Percentiles rank a stretch among this genome's conserved stretches.
phyloP scores from a whole-genome alignment of 2,888 invertebrate species.

The Yponomeuta malinellus region DNA sequence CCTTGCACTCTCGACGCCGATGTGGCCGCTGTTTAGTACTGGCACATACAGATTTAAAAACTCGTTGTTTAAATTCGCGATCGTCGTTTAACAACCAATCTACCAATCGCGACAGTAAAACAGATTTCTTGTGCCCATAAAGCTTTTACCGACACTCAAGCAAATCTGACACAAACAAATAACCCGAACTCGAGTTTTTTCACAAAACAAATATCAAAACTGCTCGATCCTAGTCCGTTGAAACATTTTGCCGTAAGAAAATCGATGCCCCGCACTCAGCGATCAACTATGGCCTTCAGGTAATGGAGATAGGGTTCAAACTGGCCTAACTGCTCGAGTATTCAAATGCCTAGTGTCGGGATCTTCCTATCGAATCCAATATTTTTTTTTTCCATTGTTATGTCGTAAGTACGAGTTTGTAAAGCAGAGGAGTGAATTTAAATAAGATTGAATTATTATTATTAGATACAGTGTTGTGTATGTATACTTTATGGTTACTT shows the following conservation, averaged over 20 bases:
- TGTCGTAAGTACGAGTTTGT: too few relatives aligned
- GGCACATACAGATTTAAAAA: too few relatives aligned
- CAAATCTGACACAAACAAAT: not conserved
- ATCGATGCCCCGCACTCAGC: conserved; percentile 2
- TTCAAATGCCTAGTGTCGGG: conserved; percentile 9
- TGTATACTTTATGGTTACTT: too few relatives aligned
- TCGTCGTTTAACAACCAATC: too few relatives aligned
- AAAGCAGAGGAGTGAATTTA: too few relatives aligned
- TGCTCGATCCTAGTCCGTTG: not conserved
- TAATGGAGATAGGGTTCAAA: not conserved
- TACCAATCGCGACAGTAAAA: too few relatives aligned
- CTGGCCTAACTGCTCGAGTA: not conserved
- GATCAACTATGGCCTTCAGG: not conserved
- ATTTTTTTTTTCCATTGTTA: not conserved
- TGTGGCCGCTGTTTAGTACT: too few relatives aligned
- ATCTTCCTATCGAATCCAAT: not conserved
- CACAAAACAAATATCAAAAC: conserved; percentile 15
- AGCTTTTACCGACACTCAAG: not conserved
- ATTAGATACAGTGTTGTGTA: too few relatives aligned
- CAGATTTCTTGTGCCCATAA: too few relatives aligned
- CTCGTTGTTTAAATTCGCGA: too few relatives aligned
- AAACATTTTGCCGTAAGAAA: conserved; percentile 12
- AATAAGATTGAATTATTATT: too few relatives aligned
- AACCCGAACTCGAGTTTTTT: not conserved
- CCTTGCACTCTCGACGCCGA: too few relatives aligned